These are phyloP conservation scores for Clinocottus analis DNA, from an alignment of 2,113 vertebrate genomes.

Conservation along the genomic window DNA sequence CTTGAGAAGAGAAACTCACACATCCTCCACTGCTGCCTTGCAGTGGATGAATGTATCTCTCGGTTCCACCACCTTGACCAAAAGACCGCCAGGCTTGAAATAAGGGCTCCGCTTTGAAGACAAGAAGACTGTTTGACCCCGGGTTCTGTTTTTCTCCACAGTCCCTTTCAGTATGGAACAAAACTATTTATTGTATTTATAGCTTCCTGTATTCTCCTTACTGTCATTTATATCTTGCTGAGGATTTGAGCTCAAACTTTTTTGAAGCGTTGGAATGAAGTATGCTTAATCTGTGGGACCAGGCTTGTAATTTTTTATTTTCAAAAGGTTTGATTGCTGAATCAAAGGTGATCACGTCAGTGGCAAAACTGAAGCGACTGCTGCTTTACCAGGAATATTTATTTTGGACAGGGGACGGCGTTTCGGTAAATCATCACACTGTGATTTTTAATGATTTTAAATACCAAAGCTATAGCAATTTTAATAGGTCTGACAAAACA, in stretches of 20 bases:
- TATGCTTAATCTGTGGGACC: conserved; percentile 73
- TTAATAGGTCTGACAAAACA: conserved; percentile 4
- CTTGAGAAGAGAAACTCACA: conserved; percentile 17
- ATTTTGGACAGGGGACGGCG: conserved; percentile 56
- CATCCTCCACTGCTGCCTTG: conserved; percentile 60
- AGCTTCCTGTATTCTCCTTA: conserved; percentile 78
- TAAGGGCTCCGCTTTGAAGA: conserved; percentile 56
- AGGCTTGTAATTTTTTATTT: conserved; percentile 63
- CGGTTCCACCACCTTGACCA: conserved; percentile 46
- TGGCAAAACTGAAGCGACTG: conserved; percentile 54
- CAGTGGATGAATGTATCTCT: conserved; percentile 51
- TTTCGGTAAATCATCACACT: conserved; percentile 51
- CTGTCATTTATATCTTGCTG: conserved; percentile 67
- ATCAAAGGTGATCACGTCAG: conserved; percentile 55
- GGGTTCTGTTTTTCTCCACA: conserved; percentile 60
- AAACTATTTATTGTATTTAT: conserved; percentile 99
- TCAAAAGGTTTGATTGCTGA: conserved; percentile 65
- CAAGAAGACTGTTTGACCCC: conserved; percentile 65
- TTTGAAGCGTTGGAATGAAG: conserved; percentile 68
- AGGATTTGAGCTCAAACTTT: conserved; percentile 67
- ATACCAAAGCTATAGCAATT: conserved; percentile 49
- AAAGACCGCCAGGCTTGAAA: conserved; percentile 48
- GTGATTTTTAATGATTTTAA: conserved; percentile 60
- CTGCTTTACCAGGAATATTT: conserved; percentile 68
- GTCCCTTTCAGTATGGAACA: conserved; percentile 82